A percentile compares a stretch with the other conserved stretches of the same genome.
phyloP scores from a whole-genome alignment of 2,113 vertebrate species.

The Alouatta palliata region DNA sequence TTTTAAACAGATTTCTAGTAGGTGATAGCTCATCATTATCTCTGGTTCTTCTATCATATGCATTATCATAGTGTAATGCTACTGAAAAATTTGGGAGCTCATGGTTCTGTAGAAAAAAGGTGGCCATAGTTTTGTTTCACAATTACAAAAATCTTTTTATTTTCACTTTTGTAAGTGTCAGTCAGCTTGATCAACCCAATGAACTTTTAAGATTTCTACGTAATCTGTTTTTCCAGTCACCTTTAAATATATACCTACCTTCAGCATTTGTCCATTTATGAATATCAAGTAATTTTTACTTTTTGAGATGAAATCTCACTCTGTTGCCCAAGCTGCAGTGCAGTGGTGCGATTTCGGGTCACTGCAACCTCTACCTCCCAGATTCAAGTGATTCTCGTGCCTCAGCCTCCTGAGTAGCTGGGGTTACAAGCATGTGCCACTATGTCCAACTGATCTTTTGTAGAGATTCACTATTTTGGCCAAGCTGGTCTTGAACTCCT shows the following conservation, averaged over 20 bases:
- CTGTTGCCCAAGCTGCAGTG: too few relatives aligned
- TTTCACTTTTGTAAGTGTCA: slow-evolving; percentile 25
- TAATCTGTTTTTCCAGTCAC: not conserved
- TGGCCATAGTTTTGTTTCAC: not conserved
- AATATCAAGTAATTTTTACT: not conserved
- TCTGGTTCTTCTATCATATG: not conserved
- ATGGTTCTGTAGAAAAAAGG: slow-evolving; percentile 1
- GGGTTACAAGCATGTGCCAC: too few relatives aligned
- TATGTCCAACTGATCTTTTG: too few relatives aligned
- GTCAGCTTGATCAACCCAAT: not conserved
- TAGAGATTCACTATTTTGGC: too few relatives aligned
- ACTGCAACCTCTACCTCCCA: too few relatives aligned
- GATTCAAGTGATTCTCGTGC: too few relatives aligned
- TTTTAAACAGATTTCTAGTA: not conserved
- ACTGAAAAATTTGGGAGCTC: not conserved
- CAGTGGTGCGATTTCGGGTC: too few relatives aligned
- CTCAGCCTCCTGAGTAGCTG: too few relatives aligned
- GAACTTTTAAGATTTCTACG: not conserved
- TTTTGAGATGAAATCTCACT: too few relatives aligned
- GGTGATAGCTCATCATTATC: not conserved
- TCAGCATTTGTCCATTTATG: not conserved
- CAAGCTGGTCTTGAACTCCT: too few relatives aligned
- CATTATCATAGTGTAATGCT: not conserved
- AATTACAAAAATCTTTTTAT: not conserved
- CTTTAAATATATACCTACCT: not conserved